Conservation (phyloP, 2,888 invertebrate genomes). For the Papilio gigon region DNA sequence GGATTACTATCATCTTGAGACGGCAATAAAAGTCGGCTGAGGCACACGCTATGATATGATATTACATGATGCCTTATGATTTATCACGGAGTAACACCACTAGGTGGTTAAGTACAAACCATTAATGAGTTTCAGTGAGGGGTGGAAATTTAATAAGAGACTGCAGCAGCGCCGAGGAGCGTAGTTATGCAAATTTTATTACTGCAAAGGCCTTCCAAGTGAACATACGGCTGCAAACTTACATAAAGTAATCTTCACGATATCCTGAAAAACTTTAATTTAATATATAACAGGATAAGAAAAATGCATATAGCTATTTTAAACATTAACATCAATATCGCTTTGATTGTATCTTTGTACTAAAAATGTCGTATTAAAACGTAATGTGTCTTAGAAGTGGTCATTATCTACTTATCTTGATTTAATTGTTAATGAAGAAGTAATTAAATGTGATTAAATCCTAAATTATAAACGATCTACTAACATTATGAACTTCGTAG, state of each 20-base stretch:
- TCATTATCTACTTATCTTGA: too few relatives aligned
- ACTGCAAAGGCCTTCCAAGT: conserved; percentile 69
- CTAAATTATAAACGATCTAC: too few relatives aligned
- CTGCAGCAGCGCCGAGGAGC: conserved; percentile 72
- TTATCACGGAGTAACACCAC: conserved; percentile 73
- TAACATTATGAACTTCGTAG: not conserved
- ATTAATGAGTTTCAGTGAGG: conserved; percentile 80
- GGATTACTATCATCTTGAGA: conserved; percentile 70
- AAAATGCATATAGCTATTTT: too few relatives aligned
- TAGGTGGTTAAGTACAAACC: conserved; percentile 80
- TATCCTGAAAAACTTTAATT: not conserved
- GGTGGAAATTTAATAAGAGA: conserved; percentile 82
- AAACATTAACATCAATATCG: too few relatives aligned
- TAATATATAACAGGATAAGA: too few relatives aligned
- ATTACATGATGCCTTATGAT: conserved; percentile 74
- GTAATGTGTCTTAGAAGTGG: too few relatives aligned
- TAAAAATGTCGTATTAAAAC: too few relatives aligned
- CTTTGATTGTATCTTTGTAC: too few relatives aligned
- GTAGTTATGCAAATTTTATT: conserved; percentile 83
- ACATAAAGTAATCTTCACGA: not conserved
- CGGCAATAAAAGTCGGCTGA: conserved; percentile 73
- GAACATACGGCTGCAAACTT: conserved; percentile 55
- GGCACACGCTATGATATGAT: conserved; percentile 48
- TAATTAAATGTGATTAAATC: too few relatives aligned
- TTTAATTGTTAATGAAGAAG: too few relatives aligned